These are phyloP conservation scores for Hyphantria cunea DNA, from an alignment of 1,140 invertebrate species.

Conservation along the genomic window DNA sequence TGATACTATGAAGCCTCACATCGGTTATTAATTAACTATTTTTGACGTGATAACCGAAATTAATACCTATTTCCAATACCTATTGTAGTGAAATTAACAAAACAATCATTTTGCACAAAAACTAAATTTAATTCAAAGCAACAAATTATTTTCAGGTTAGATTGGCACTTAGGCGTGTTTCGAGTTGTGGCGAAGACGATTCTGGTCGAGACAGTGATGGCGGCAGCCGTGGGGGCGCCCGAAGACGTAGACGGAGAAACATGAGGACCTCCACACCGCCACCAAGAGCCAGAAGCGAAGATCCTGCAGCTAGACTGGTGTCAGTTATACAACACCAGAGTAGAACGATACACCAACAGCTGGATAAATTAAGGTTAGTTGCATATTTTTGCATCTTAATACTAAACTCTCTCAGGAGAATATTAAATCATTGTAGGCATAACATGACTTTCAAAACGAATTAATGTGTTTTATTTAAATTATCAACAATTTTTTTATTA, in stretches of 20 bases:
- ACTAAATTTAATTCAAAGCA: not conserved
- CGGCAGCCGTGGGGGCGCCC: conserved; percentile 49
- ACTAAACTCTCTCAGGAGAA: too few relatives aligned
- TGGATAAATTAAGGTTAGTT: conserved; percentile 84
- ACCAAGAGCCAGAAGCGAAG: conserved; percentile 65
- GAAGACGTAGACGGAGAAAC: conserved; percentile 50
- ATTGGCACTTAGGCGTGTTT: conserved; percentile 63
- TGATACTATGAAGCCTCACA: too few relatives aligned
- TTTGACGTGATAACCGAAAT: too few relatives aligned
- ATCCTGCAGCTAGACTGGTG: conserved; percentile 86
- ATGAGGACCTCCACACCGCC: conserved; percentile 58
- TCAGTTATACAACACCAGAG: conserved; percentile 91
- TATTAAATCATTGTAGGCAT: too few relatives aligned
- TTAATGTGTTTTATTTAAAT: too few relatives aligned
- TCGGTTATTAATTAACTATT: too few relatives aligned
- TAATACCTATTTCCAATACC: too few relatives aligned
- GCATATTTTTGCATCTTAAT: too few relatives aligned
- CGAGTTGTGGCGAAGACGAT: conserved; percentile 72
- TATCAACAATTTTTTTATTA: not conserved
- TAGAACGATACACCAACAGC: conserved; percentile 89
- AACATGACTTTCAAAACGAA: too few relatives aligned
- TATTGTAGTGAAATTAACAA: too few relatives aligned
- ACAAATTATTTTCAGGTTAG: conserved; percentile 51
- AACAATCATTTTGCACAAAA: too few relatives aligned
- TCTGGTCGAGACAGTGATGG: conserved; percentile 72